phyloP scores from a whole-genome alignment of 1,140 invertebrate genomes.

The Drosophila pseudoobscura region DNA sequence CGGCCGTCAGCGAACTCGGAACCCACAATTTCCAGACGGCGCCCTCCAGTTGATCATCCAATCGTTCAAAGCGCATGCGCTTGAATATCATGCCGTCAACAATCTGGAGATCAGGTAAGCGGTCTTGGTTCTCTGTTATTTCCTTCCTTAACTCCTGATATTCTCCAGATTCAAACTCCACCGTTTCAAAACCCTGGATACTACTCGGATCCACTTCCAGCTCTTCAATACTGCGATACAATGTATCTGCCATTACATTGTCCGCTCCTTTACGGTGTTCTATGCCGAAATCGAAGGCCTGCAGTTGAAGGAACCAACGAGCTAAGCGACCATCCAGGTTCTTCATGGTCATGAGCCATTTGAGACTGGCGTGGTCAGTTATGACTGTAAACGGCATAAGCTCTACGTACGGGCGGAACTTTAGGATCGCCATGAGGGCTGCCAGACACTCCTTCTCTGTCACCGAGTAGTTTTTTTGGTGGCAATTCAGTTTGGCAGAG shows the following conservation, averaged over 20 bases:
- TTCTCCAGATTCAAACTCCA: too few species aligned
- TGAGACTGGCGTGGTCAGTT: constrained; percentile 2
- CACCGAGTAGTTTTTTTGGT: neutral
- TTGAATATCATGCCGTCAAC: too few species aligned
- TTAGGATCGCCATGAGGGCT: neutral
- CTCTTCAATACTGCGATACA: neutral
- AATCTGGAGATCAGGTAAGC: too few species aligned
- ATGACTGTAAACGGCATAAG: constrained; percentile 1
- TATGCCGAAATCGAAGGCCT: neutral
- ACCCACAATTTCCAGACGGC: too few species aligned
- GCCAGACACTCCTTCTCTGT: constrained; percentile 1
- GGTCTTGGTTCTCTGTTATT: too few species aligned
- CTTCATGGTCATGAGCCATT: constrained; percentile 7
- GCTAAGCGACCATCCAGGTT: constrained; percentile 1
- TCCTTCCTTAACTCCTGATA: too few species aligned
- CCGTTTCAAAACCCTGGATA: neutral
- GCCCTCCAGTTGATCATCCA: too few species aligned
- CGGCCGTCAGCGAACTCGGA: too few species aligned
- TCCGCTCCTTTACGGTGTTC: constrained; percentile 7
- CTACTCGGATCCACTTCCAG: neutral
- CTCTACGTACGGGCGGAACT: constrained; percentile 2
- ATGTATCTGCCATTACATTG: constrained; percentile 6
- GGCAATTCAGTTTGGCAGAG: too few species aligned
- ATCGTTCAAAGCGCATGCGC: too few species aligned
- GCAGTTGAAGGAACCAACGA: neutral